Evolutionary conservation across 2,888 invertebrate genomes (phyloP).

Genomic region (Carabus problematicus): DNA sequence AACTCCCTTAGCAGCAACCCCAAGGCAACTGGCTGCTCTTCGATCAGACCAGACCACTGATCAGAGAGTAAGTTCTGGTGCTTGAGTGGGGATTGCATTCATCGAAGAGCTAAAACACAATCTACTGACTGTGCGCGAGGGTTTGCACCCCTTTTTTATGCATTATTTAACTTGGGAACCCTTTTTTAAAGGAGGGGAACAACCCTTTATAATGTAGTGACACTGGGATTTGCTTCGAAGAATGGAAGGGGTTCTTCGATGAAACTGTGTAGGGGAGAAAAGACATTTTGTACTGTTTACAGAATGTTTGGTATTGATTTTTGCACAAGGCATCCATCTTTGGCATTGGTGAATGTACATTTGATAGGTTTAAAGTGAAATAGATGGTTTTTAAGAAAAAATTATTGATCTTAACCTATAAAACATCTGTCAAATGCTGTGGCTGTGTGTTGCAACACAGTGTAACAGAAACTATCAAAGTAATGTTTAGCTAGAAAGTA

Average conservation of each 20-base stretch:
- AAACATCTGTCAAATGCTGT: no score
- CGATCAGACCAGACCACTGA: slow-evolving; percentile 21
- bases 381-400: no score
- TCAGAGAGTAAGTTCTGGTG: not conserved
- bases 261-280: not conserved
- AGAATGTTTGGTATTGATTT: no score
- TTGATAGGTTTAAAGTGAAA: no score
- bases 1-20: slow-evolving; percentile 15
- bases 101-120: slow-evolving; percentile 14
- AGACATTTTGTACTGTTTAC: no score
- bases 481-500: not conserved
- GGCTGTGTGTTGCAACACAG: no score
- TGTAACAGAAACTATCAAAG: no score
- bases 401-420: no score
- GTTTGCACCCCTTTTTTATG: slow-evolving; percentile 29
- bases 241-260: slow-evolving; percentile 13
- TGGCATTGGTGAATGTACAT: no score
- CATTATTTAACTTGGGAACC: slow-evolving; percentile 25
- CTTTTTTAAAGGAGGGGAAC: slow-evolving; percentile 22
- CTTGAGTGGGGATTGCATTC: slow-evolving; percentile 14
- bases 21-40: slow-evolving; percentile 11
- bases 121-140: slow-evolving; percentile 11
- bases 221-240: slow-evolving; percentile 18
- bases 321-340: no score
- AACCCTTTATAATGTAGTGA: slow-evolving; percentile 25